Evolutionary conservation across 2,113 vertebrate species (phyloP).

Genomic region (Oxyura jamaicensis): DNA sequence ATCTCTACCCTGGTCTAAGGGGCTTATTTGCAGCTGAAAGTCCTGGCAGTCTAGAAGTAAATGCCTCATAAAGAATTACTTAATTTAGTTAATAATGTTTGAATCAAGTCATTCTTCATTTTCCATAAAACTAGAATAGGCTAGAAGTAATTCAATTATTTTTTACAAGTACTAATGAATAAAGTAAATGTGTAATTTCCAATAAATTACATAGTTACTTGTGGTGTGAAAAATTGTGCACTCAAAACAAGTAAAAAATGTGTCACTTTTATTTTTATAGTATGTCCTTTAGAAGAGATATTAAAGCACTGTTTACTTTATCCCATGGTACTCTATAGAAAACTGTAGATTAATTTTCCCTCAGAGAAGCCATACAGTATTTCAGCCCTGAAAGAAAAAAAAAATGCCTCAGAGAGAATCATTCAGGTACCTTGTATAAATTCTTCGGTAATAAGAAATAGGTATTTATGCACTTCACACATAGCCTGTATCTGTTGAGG

Average conservation of each 20-base stretch:
- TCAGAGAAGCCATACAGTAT: conserved; percentile 12
- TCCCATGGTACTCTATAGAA: neutral
- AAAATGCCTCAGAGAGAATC: conserved; percentile 38
- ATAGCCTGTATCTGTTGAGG: neutral
- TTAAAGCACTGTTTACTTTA: conserved; percentile 63
- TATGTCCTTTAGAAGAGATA: conserved; percentile 35
- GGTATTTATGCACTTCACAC: neutral
- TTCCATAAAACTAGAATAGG: conserved; percentile 65
- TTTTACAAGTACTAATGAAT: conserved; percentile 65
- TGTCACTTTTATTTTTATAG: conserved; percentile 36
- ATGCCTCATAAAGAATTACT: conserved; percentile 56
- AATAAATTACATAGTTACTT: conserved; percentile 62
- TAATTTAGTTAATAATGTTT: conserved; percentile 66
- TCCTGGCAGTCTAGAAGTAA: conserved; percentile 54
- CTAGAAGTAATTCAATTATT: conserved; percentile 52
- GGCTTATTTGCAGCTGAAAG: conserved; percentile 34
- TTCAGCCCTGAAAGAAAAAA: conserved; percentile 27
- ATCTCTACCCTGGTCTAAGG: neutral
- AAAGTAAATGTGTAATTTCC: conserved; percentile 55
- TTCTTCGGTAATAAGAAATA: conserved; percentile 35
- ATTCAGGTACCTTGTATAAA: conserved; percentile 13
- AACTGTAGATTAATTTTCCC: conserved; percentile 24
- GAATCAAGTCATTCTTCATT: conserved; percentile 65
- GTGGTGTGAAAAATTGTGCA: conserved; percentile 38
- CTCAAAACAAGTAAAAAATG: conserved; percentile 58